A percentile compares a stretch with the other conserved stretches of the same genome.
Conservation (phyloP, 2,888 invertebrate species). For the Eupithecia subfuscata region DNA sequence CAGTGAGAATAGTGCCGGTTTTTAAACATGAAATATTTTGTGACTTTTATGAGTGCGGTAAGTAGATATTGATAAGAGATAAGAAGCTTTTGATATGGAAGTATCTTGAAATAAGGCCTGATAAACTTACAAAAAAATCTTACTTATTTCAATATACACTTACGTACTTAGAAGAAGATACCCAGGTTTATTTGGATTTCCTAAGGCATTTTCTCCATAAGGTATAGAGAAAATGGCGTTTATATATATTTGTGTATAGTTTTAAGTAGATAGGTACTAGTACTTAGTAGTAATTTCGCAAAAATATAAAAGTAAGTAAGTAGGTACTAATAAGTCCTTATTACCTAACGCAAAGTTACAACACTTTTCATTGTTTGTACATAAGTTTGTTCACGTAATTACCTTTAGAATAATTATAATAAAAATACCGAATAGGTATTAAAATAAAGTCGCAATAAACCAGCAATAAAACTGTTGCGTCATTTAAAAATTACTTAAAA, state of each 20-base stretch:
- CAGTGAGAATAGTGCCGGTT: slow-evolving; percentile 57
- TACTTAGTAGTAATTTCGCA: background rate
- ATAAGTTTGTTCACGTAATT: background rate
- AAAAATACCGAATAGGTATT: background rate
- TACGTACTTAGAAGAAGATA: background rate
- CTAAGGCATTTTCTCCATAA: too few relatives aligned
- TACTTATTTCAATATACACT: background rate
- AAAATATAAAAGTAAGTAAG: background rate
- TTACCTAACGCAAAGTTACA: background rate
- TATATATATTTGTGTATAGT: background rate
- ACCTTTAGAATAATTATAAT: background rate
- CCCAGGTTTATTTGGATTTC: background rate
- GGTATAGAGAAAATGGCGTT: background rate
- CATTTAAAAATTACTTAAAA: background rate
- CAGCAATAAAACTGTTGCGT: background rate
- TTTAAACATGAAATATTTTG: slow-evolving; percentile 66
- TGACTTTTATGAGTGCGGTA: slow-evolving; percentile 67
- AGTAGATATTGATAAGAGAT: slow-evolving; percentile 49
- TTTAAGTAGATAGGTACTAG: background rate
- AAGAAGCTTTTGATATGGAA: background rate
- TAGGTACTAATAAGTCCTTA: background rate
- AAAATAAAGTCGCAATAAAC: background rate
- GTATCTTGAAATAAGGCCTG: background rate
- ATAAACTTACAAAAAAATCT: background rate
- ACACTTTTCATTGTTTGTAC: background rate